A percentile compares a stretch with the other conserved stretches of the same genome.
These are phyloP conservation scores for Drosophila orosa DNA, from an alignment of 1,140 invertebrate species.

Conservation along the genomic window DNA sequence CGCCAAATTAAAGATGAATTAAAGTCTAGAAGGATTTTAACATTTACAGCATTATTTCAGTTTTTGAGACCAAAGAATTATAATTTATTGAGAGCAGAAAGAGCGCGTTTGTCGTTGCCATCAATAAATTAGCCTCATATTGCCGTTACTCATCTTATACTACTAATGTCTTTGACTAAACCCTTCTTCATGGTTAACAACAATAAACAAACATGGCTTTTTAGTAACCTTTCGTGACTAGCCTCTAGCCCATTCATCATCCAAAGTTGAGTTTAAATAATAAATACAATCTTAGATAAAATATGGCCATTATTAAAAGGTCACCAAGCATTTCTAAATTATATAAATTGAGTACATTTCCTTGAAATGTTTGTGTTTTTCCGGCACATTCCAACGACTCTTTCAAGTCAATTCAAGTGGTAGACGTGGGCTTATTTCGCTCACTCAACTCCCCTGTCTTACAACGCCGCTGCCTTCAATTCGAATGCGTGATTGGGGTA, in stretches of 20 bases:
- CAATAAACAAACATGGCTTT: not conserved
- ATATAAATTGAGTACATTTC: constrained; percentile 16
- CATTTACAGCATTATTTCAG: no score
- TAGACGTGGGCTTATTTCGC: constrained; percentile 22
- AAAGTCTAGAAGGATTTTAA: not conserved
- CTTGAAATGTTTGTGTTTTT: constrained; percentile 29
- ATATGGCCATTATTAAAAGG: constrained; percentile 17
- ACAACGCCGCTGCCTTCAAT: constrained; percentile 33
- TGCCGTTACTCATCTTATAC: no score
- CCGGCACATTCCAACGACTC: not conserved
- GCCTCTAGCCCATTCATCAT: constrained; percentile 7
- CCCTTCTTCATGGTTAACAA: not conserved
- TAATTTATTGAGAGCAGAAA: no score
- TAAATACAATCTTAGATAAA: constrained; percentile 1
- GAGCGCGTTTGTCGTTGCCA: no score
- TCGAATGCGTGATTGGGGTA: constrained; percentile 48
- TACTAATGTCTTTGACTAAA: not conserved
- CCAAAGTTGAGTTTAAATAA: not conserved
- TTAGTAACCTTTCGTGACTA: constrained; percentile 19
- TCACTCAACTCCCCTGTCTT: constrained; percentile 5
- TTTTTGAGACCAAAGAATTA: no score
- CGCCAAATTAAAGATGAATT: not conserved
- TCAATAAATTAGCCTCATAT: no score
- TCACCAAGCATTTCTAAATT: constrained; percentile 13
- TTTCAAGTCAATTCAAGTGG: constrained; percentile 21